Conservation (phyloP, 2,113 vertebrate genomes). For the Siphamia tubifer region DNA sequence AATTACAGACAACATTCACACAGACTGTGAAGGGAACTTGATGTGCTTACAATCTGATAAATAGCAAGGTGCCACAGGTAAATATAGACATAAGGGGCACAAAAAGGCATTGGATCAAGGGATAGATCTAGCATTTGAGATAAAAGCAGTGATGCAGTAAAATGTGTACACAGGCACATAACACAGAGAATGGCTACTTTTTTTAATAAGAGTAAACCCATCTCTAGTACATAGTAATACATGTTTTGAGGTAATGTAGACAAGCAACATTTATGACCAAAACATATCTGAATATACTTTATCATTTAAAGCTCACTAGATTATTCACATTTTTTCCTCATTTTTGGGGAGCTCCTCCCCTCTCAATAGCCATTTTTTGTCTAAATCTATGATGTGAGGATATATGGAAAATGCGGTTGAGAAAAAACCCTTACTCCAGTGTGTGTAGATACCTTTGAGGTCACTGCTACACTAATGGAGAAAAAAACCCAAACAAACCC, state of each 20-base stretch:
- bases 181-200: constrained; percentile 60
- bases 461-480: background rate
- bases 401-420: background rate
- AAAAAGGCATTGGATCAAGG: constrained; percentile 1
- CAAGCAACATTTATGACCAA: constrained; percentile 44
- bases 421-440: constrained; percentile 15
- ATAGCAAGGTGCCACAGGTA: constrained; percentile 53
- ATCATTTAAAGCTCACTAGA: constrained; percentile 34
- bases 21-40: constrained; percentile 44
- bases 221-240: constrained; percentile 56
- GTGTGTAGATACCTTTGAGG: background rate
- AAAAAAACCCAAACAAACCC: background rate
- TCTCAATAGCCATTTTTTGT: constrained; percentile 8
- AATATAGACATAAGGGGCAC: constrained; percentile 40
- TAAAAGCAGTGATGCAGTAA: constrained; percentile 26
- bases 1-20: constrained; percentile 71
- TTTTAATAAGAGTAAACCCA: constrained; percentile 52
- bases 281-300: constrained; percentile 16
- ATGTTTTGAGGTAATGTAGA: constrained; percentile 61
- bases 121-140: constrained; percentile 13
- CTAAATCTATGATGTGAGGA: constrained; percentile 6
- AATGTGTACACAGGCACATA: constrained; percentile 62
- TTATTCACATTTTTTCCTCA: constrained; percentile 36
- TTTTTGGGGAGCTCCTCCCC: background rate
- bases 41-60: constrained; percentile 61